A percentile compares a stretch with the other conserved stretches of the same genome.
phyloP scores from a whole-genome alignment of 2,113 vertebrate genomes.

The Polyodon spathula region DNA sequence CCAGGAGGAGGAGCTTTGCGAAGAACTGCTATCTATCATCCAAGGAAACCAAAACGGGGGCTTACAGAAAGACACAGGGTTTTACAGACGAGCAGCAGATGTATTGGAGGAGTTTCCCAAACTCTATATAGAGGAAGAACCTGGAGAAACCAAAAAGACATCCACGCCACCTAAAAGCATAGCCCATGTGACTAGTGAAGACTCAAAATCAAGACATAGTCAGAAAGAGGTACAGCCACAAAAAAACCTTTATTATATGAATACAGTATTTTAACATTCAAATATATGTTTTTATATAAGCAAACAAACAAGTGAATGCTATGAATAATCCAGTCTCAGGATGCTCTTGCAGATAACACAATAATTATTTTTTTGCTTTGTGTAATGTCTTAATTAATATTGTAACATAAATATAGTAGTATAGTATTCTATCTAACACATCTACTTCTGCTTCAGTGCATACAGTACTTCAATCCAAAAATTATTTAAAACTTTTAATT shows the following conservation, averaged over 20 bases:
- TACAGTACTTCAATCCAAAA: too few species aligned
- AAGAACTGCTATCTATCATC: conserved; percentile 38
- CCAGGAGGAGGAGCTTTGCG: conserved; percentile 38
- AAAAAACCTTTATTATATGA: conserved; percentile 21
- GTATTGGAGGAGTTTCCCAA: conserved; percentile 42
- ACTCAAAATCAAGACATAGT: conserved; percentile 31
- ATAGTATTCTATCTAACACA: too few species aligned
- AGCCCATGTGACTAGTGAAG: conserved; percentile 41
- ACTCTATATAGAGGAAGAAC: conserved; percentile 78
- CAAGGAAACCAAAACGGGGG: conserved; percentile 27
- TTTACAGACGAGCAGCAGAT: conserved; percentile 21
- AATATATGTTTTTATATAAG: too few species aligned
- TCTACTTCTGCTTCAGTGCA: too few species aligned
- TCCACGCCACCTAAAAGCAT: conserved; percentile 30
- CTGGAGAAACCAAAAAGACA: conserved; percentile 27
- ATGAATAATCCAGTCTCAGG: too few species aligned
- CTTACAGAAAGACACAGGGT: conserved; percentile 26
- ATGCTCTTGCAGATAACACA: too few species aligned
- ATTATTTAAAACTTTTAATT: too few species aligned
- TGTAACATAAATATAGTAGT: too few species aligned
- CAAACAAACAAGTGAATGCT: too few species aligned
- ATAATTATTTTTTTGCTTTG: too few species aligned
- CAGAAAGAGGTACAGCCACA: conserved; percentile 66
- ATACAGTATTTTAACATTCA: background rate
- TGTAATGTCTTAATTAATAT: too few species aligned